Evolutionary conservation across 2,797 vertebrate genomes (phyloP).

Genomic region (Sebastes flavidus): DNA sequence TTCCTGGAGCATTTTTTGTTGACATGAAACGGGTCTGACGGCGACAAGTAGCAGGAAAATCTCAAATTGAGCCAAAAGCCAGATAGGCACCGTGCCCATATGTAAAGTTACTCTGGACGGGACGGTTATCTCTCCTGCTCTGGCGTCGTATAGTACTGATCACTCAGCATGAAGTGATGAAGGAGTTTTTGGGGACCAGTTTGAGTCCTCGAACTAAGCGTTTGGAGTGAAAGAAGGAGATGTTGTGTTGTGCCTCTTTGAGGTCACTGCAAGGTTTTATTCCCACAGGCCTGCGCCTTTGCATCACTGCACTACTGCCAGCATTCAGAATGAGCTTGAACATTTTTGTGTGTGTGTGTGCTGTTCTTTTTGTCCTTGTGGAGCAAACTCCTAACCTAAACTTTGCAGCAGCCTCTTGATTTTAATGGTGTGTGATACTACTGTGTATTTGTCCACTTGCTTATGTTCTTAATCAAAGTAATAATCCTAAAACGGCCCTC

Average conservation of each 20-base stretch:
- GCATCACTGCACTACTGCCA: slow-evolving; percentile 31
- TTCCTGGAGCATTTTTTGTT: neutral
- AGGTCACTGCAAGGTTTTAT: slow-evolving; percentile 53
- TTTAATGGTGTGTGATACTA: neutral
- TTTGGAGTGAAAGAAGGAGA: slow-evolving; percentile 26
- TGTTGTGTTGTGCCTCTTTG: slow-evolving; percentile 21
- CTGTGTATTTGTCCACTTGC: slow-evolving; percentile 5
- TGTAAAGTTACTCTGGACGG: neutral
- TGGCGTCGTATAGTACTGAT: neutral
- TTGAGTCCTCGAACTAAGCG: neutral
- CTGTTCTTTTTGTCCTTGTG: slow-evolving; percentile 59
- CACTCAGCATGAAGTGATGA: neutral
- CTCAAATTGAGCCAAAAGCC: neutral
- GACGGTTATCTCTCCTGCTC: neutral
- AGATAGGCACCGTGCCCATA: neutral
- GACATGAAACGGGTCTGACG: neutral
- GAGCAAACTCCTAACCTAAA: slow-evolving; percentile 35
- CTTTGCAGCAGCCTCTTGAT: slow-evolving; percentile 23
- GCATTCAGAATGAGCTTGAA: slow-evolving; percentile 37
- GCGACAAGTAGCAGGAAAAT: neutral
- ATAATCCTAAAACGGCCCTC: slow-evolving; percentile 13
- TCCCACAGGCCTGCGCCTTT: slow-evolving; percentile 38
- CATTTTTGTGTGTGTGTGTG: neutral
- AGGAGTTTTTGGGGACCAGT: neutral
- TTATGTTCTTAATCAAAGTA: slow-evolving; percentile 9